A percentile compares a stretch with the other conserved stretches of the same genome.
phyloP scores from a whole-genome alignment of 2,888 invertebrate genomes.

The Sepiola atlantica region DNA sequence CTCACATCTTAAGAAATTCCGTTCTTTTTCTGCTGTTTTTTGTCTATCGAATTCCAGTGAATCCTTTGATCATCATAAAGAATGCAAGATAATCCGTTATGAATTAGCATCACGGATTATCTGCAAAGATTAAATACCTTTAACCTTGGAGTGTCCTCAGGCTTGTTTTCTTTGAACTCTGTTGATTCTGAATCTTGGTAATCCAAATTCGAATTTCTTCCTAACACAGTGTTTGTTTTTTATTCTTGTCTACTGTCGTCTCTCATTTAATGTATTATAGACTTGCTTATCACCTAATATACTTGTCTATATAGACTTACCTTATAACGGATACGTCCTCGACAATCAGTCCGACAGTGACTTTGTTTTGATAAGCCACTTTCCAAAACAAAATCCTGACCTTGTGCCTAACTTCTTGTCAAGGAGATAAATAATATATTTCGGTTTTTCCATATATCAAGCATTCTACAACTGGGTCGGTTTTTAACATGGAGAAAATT shows the following conservation, averaged over 20 bases:
- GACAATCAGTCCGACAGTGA: too few species aligned
- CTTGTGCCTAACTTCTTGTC: too few species aligned
- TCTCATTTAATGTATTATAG: background rate
- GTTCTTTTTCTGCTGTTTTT: background rate
- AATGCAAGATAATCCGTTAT: background rate
- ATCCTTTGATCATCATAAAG: background rate
- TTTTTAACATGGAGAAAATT: too few species aligned
- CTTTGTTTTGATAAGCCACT: background rate
- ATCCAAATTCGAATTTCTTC: background rate
- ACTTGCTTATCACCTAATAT: background rate
- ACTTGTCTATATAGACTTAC: too few species aligned
- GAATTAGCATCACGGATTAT: background rate
- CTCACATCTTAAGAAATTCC: too few species aligned
- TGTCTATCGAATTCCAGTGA: background rate
- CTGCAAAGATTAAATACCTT: background rate
- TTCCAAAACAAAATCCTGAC: background rate
- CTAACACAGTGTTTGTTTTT: background rate
- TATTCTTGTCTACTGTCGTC: background rate
- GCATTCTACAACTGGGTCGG: too few species aligned
- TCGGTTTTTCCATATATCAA: too few species aligned
- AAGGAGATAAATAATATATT: background rate
- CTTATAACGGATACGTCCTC: too few species aligned
- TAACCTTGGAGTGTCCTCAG: background rate
- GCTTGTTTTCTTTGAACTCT: background rate
- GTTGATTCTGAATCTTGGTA: background rate